A percentile compares a stretch with the other conserved stretches of the same genome.
Evolutionary conservation across 2,888 invertebrate species (phyloP).

Genomic region (Balanococcus diminutus): DNA sequence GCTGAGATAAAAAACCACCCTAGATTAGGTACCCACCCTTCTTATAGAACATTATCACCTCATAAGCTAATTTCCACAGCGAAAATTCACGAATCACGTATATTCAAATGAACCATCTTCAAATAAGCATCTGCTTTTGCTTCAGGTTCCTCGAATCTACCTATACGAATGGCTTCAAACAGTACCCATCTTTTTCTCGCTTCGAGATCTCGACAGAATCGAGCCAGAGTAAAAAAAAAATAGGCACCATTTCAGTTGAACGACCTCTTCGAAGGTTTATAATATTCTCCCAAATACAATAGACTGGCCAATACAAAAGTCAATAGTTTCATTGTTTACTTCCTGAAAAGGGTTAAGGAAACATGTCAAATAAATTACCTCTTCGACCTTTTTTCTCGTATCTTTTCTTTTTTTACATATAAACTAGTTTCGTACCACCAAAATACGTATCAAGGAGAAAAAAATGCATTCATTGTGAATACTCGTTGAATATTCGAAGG

Average conservation of each 20-base stretch:
- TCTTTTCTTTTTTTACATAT: background rate
- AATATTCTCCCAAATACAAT: background rate
- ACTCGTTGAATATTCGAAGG: constrained; percentile 18
- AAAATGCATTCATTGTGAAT: background rate
- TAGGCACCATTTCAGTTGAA: background rate
- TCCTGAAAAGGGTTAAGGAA: constrained; percentile 37
- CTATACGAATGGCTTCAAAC: too few relatives aligned
- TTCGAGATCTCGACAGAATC: too few relatives aligned
- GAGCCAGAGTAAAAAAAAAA: background rate
- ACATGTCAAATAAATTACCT: constrained; percentile 30
- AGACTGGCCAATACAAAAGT: background rate
- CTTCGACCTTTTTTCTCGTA: background rate
- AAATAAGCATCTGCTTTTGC: background rate
- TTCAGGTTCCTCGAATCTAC: background rate
- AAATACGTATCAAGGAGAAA: background rate
- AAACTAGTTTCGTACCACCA: background rate
- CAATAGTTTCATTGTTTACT: background rate
- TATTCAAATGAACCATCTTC: background rate
- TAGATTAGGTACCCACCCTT: background rate
- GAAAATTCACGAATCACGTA: background rate
- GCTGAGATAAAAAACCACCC: background rate
- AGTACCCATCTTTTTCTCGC: too few relatives aligned
- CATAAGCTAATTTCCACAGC: background rate
- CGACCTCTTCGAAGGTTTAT: background rate
- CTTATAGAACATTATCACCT: background rate